Evolutionary conservation across 2,888 invertebrate genomes (phyloP).

Genomic region (Drosophila suboccidentalis): DNA sequence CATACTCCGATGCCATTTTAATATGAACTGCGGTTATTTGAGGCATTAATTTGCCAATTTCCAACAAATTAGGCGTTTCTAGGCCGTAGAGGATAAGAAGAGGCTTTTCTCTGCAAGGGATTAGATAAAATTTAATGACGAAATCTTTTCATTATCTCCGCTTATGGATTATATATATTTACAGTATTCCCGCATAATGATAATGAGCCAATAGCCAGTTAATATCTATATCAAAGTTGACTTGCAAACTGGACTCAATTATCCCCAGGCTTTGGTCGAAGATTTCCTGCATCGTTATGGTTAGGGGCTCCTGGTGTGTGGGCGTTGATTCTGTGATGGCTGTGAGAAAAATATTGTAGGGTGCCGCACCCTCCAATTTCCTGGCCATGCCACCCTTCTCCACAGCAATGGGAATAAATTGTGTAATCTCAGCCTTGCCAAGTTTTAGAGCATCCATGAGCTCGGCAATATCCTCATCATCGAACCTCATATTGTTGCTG

Average conservation of each 20-base stretch:
- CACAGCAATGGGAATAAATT: not conserved
- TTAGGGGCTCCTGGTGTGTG: conserved; percentile 19
- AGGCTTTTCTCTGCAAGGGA: conserved; percentile 15
- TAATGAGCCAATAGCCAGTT: conserved; percentile 11
- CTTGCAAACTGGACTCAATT: conserved; percentile 89
- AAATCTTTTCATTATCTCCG: too few relatives aligned
- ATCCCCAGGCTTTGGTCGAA: conserved; percentile 91
- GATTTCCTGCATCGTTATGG: conserved; percentile 88
- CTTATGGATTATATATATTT: too few relatives aligned
- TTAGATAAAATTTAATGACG: not conserved
- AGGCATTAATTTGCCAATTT: not conserved
- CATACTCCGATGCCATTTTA: conserved; percentile 3
- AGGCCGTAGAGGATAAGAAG: conserved; percentile 11
- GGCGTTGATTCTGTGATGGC: conserved; percentile 1
- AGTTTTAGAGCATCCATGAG: not conserved
- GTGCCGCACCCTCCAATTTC: conserved; percentile 15
- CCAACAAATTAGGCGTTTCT: not conserved
- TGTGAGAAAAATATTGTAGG: conserved; percentile 24
- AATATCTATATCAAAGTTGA: conserved; percentile 8
- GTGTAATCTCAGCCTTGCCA: not conserved
- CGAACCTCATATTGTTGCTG: conserved; percentile 11
- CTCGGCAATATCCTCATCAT: not conserved
- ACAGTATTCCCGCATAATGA: conserved; percentile 19
- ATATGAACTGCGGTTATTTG: conserved; percentile 4
- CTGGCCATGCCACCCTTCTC: conserved; percentile 19